Percentiles rank a stretch among this genome's conserved stretches.
Evolutionary conservation across 2,888 invertebrate species (phyloP).

Genomic region (Drepanosiphum platanoidis): DNA sequence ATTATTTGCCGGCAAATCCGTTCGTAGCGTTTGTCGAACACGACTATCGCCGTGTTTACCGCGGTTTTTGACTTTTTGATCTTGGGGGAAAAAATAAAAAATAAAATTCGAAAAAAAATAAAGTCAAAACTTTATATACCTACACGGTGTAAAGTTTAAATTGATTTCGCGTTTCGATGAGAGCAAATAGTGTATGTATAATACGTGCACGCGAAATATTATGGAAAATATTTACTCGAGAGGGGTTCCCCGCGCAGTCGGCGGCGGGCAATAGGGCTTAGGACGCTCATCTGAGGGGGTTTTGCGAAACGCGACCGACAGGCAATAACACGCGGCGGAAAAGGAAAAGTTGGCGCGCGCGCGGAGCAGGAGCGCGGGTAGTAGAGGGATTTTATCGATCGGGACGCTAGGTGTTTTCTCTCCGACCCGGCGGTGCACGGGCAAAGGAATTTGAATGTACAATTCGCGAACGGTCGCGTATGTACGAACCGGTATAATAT

Average conservation of each 20-base stretch:
- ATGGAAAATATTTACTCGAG: background rate
- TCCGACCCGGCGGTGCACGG: slow-evolving; percentile 39
- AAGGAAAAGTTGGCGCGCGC: slow-evolving; percentile 10
- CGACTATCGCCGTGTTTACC: background rate
- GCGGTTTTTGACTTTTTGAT: background rate
- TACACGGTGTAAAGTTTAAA: background rate
- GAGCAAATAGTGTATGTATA: no score
- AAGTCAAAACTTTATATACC: no score
- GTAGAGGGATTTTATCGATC: slow-evolving; percentile 35
- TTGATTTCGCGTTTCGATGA: background rate
- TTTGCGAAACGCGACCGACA: background rate
- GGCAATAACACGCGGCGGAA: slow-evolving; percentile 24
- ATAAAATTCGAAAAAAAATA: no score
- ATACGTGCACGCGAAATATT: background rate
- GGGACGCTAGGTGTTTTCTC: background rate
- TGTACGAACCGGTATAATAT: background rate
- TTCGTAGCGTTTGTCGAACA: background rate
- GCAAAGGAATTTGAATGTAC: slow-evolving; percentile 38
- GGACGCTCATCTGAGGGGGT: background rate
- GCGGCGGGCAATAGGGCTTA: slow-evolving; percentile 15
- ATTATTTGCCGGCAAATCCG: no score
- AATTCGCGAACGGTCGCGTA: background rate
- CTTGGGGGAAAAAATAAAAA: background rate
- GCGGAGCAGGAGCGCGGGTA: no score
- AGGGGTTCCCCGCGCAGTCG: background rate